Evolutionary conservation across 2,113 vertebrate genomes (phyloP), one percentile per base, ranked within the genome.

Genomic region (Romanogobio albipinnatus): DNA sequence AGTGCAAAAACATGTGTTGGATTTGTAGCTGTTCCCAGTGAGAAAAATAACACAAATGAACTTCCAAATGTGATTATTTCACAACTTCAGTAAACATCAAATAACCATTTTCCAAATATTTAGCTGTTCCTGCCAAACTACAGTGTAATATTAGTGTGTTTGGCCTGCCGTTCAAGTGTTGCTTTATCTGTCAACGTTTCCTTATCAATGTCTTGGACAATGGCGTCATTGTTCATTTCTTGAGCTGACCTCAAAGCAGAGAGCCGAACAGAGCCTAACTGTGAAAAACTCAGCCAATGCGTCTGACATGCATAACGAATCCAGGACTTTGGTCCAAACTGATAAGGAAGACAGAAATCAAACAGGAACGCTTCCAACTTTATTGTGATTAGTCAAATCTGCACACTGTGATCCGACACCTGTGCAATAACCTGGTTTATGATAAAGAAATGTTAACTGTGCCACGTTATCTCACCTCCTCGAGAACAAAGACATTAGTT

Each of bases 401-500:
- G 53, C 36, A 2, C 7, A 39, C 8, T 58, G 78, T n/a, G 24
- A 82, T 19, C 78, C 85, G 22, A 82, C 56, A 36, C 39, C 33
- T 64, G 9, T 45, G 39, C 39, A 15, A 43, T 43, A 39, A 82
- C 58, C 39, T 19, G 3, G 81, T 84, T 81, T 77, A 76, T 84
- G 66, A 73, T 79, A 76, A 64, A 39, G 53, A 43, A 58, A 51
- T 66, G 56, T 86, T 82, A 85, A 79, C 1, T 26, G 64, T 56
- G 59, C 78, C 59, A 62, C 62, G 84, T 7, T 19, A 24, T 77
- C 29, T 66, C 59, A 70, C 45, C 26, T 66, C n/a, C 56, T 84
- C 2, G 26, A 59, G 49, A 82, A 78, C 74, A 78, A 86, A 77
- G 45, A 7, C 78, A 6, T 86, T 88, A 0, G 68, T 79, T 74